Percentiles rank a stretch among this genome's conserved stretches.
Evolutionary conservation across 1,140 invertebrate genomes (phyloP).

Genomic region (Cecropterus lyciades): DNA sequence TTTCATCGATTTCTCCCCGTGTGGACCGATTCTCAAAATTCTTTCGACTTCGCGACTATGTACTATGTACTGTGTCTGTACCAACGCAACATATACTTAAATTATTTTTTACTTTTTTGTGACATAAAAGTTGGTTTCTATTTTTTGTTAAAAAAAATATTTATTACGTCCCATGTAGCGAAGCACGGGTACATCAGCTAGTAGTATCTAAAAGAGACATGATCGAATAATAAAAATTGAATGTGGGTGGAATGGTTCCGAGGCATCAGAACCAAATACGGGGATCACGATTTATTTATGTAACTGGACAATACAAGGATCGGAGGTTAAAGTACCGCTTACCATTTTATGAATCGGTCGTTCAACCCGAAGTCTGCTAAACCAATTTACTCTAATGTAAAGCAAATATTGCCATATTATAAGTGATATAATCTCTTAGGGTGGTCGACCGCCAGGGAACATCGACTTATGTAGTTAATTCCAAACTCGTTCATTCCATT

Average conservation of each 20-base stretch:
- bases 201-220: conserved; percentile 13
- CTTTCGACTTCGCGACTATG: too few relatives aligned
- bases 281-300: conserved; percentile 48
- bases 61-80: too few relatives aligned
- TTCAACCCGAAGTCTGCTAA: conserved; percentile 46
- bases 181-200: too few relatives aligned
- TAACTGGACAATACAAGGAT: conserved; percentile 47
- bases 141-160: too few relatives aligned
- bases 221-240: conserved; percentile 36
- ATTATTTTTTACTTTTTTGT: too few relatives aligned
- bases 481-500: too few relatives aligned
- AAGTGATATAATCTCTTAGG: conserved; percentile 20
- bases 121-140: too few relatives aligned
- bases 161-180: too few relatives aligned
- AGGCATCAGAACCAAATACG: conserved; percentile 27
- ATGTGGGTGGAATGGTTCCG: conserved; percentile 35
- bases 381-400: conserved; percentile 47
- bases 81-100: too few relatives aligned
- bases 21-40: too few relatives aligned
- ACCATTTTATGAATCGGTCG: conserved; percentile 43
- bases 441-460: conserved; percentile 25
- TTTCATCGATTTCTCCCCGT: too few relatives aligned
- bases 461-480: too few relatives aligned
- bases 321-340: conserved; percentile 57
- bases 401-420: conserved; percentile 49